Evolutionary conservation across 1,140 invertebrate genomes (phyloP).

Genomic region (Caerostris darwini): DNA sequence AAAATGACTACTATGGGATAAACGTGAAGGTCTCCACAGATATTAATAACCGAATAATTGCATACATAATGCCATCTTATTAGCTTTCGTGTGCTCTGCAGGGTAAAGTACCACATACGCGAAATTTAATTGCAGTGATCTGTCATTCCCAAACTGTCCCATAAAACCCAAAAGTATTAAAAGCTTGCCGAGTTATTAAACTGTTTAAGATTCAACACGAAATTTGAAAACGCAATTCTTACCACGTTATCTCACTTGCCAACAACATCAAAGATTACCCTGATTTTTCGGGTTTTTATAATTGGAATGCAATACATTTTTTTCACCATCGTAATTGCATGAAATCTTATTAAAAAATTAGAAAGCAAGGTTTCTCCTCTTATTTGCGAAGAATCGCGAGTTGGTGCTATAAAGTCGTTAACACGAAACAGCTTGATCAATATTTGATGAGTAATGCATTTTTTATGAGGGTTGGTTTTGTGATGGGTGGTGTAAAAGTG

Average conservation of each 20-base stretch:
- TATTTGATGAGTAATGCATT: constrained; percentile 43
- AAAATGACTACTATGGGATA: too few species aligned
- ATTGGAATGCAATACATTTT: not conserved
- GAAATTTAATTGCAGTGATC: not conserved
- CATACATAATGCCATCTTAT: too few species aligned
- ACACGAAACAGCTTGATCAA: not conserved
- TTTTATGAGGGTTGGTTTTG: not conserved
- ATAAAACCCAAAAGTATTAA: not conserved
- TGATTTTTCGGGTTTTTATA: too few species aligned
- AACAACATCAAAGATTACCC: not conserved
- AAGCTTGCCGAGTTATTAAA: not conserved
- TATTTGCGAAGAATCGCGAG: constrained; percentile 20
- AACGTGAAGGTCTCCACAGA: too few species aligned
- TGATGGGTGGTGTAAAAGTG: not conserved
- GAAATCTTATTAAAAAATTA: not conserved
- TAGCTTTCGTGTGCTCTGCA: too few species aligned
- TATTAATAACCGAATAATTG: too few species aligned
- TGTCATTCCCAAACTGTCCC: not conserved
- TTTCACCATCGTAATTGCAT: not conserved
- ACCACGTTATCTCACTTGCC: not conserved
- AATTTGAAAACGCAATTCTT: not conserved
- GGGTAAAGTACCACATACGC: not conserved
- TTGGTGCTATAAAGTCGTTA: not conserved
- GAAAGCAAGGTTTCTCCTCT: not conserved
- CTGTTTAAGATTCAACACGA: not conserved